Percentiles rank a stretch among this genome's conserved stretches.
phyloP scores from a whole-genome alignment of 2,888 invertebrate genomes.

The Ophion ventricosus region DNA sequence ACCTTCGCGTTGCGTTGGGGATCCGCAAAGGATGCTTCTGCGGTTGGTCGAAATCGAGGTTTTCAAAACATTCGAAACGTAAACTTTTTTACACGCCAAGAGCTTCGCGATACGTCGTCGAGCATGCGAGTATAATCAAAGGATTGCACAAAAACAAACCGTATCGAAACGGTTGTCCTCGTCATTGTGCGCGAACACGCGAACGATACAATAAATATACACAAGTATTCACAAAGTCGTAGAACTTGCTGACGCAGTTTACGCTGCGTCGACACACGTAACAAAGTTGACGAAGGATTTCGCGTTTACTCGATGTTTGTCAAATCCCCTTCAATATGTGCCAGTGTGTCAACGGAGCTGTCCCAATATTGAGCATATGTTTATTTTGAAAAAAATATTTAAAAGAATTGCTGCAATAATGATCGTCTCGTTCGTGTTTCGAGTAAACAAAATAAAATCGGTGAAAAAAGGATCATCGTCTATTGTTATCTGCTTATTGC shows the following conservation, averaged over 20 bases:
- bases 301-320: conserved; percentile 18
- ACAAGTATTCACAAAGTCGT: not conserved
- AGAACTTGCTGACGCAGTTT: conserved; percentile 54
- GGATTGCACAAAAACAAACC: conserved; percentile 10
- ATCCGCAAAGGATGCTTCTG: not conserved
- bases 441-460: not conserved
- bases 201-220: not conserved
- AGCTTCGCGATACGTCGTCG: not conserved
- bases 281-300: conserved; percentile 46
- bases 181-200: conserved; percentile 16
- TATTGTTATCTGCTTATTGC: not conserved
- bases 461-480: not conserved
- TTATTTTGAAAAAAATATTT: not conserved
- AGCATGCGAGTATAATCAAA: conserved; percentile 28
- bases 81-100: conserved; percentile 28
- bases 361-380: not conserved
- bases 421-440: not conserved
- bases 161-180: conserved; percentile 35
- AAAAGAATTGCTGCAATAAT: not conserved
- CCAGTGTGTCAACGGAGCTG: conserved; percentile 47
- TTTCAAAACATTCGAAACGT: conserved; percentile 45
- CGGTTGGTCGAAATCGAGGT: conserved; percentile 59
- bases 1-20: not conserved
- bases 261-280: conserved; percentile 45
- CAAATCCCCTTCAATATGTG: conserved; percentile 45